Evolutionary conservation across 1,140 invertebrate genomes (phyloP).

Genomic region (Stenopsyche tienmushanensis): DNA sequence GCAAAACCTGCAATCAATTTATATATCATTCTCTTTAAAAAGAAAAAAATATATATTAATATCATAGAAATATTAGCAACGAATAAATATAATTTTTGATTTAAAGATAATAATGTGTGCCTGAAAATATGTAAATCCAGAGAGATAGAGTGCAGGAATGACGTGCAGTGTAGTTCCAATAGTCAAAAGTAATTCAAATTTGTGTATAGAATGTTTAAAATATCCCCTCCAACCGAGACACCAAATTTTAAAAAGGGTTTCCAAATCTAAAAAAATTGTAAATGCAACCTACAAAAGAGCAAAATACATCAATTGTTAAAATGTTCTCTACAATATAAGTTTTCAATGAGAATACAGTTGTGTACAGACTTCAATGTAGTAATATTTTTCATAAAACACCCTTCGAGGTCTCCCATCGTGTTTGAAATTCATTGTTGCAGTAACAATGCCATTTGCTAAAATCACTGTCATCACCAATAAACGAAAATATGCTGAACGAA

Average conservation of each 20-base stretch:
- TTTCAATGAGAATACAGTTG: background rate
- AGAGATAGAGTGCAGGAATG: constrained; percentile 88
- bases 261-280: constrained; percentile 92
- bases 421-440: constrained; percentile 95
- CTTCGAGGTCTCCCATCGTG: constrained; percentile 81
- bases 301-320: no score
- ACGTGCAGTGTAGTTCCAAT: constrained; percentile 96
- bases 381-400: constrained; percentile 88
- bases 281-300: constrained; percentile 75
- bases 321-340: background rate
- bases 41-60: no score
- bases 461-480: constrained; percentile 93
- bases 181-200: constrained; percentile 93
- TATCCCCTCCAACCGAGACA: constrained; percentile 94
- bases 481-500: constrained; percentile 90
- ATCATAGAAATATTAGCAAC: no score
- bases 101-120: constrained; percentile 55
- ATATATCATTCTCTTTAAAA: constrained; percentile 1
- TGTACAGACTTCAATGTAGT: constrained; percentile 78
- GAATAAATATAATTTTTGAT: no score
- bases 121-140: constrained; percentile 95
- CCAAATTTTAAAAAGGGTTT: constrained; percentile 97
- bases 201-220: constrained; percentile 94
- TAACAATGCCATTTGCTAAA: constrained; percentile 91
- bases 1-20: constrained; percentile 69